phyloP scores from a whole-genome alignment of 1,140 invertebrate genomes.

The Rhyacophila brunnea region DNA sequence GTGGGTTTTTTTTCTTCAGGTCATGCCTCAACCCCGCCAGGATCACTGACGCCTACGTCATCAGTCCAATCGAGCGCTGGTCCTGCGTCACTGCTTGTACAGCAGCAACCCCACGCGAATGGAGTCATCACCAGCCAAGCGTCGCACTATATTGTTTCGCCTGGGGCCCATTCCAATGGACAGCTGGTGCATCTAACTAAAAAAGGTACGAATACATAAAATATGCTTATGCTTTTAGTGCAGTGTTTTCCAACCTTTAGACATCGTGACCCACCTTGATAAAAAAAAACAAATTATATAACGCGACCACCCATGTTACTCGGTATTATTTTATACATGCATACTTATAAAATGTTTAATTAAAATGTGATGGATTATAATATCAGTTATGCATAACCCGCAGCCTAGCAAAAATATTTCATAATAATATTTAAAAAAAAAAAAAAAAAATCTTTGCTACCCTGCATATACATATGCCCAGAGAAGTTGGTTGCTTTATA shows the following conservation, averaged over 20 bases:
- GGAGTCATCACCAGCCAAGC: constrained; percentile 8
- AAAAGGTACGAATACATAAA: constrained; percentile 28
- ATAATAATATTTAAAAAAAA: too few relatives aligned
- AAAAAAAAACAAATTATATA: too few relatives aligned
- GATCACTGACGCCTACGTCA: constrained; percentile 22
- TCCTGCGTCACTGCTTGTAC: not conserved
- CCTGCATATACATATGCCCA: too few relatives aligned
- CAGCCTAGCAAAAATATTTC: too few relatives aligned
- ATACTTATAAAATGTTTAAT: too few relatives aligned
- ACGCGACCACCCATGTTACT: too few relatives aligned
- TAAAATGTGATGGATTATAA: too few relatives aligned
- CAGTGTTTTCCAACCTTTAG: not conserved
- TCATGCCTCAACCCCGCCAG: constrained; percentile 28
- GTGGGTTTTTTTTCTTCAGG: constrained; percentile 3
- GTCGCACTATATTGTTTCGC: constrained; percentile 30
- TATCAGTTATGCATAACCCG: too few relatives aligned
- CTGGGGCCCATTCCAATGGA: constrained; percentile 21
- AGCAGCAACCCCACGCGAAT: not conserved
- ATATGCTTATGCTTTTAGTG: not conserved
- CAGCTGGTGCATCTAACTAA: constrained; percentile 32
- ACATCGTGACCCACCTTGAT: too few relatives aligned
- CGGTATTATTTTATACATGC: too few relatives aligned
- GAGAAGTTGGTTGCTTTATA: too few relatives aligned
- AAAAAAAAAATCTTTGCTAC: too few relatives aligned
- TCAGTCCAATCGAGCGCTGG: not conserved